Conservation (phyloP, 2,113 vertebrate species). For the Engraulis encrasicolus region DNA sequence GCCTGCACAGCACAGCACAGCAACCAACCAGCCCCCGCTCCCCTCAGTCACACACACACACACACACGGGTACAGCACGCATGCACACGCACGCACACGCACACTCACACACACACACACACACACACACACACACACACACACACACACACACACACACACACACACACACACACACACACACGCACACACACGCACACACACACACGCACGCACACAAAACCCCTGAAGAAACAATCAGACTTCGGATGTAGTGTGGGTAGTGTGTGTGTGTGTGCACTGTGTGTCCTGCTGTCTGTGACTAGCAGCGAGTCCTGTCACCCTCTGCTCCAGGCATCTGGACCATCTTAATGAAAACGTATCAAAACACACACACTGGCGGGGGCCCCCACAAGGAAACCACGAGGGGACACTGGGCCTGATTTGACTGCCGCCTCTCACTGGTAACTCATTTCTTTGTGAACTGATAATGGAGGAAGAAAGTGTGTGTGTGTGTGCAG, state of each 20-base stretch:
- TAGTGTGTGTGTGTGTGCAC: too few relatives aligned
- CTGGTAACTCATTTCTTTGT: too few relatives aligned
- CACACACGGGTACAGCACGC: too few relatives aligned
- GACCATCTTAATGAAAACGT: constrained; percentile 1
- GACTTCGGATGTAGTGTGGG: neutral
- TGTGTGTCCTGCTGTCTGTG: neutral
- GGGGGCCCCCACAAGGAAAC: neutral
- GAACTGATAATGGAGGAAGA: neutral
- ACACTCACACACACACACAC: too few relatives aligned
- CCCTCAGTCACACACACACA: neutral
- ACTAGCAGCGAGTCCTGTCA: neutral
- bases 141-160: too few relatives aligned
- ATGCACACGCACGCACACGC: too few relatives aligned
- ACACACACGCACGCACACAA: too few relatives aligned
- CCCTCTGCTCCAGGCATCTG: neutral
- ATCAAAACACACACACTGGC: neutral
- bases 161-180: too few relatives aligned
- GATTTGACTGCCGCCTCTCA: neutral
- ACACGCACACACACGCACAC: too few relatives aligned
- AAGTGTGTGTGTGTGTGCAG: too few relatives aligned
- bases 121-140: too few relatives aligned
- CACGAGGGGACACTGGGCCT: neutral
- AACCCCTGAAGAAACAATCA: neutral
- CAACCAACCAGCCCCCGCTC: neutral
- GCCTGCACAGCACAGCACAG: neutral